Evolutionary conservation across 2,888 invertebrate genomes (phyloP).

Genomic region (Alviniconcha strummeri): DNA sequence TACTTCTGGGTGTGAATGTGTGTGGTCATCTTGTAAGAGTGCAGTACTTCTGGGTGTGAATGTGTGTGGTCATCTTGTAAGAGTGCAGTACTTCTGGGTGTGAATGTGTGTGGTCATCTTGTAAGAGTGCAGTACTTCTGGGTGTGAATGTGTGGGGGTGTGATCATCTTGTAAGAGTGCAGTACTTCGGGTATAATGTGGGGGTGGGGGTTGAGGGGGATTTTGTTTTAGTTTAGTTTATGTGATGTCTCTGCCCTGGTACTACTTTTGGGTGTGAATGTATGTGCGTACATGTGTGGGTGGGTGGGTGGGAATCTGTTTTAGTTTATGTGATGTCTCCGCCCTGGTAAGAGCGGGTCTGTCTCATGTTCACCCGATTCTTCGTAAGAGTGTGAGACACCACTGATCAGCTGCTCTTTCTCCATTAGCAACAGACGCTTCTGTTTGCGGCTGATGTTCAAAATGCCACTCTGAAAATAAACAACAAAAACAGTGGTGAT

Average conservation of each 20-base stretch:
- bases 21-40: too few relatives aligned
- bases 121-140: too few relatives aligned
- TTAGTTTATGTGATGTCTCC: conserved; percentile 39
- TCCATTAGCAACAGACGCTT: conserved; percentile 46
- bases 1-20: too few relatives aligned
- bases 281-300: too few relatives aligned
- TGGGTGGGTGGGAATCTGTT: neutral
- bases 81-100: too few relatives aligned
- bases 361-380: conserved; percentile 40
- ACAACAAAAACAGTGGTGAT: neutral
- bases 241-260: conserved; percentile 35
- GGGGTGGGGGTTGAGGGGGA: too few relatives aligned
- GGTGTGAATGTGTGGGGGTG: too few relatives aligned
- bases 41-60: too few relatives aligned
- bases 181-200: too few relatives aligned
- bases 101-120: too few relatives aligned
- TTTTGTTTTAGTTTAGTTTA: conserved; percentile 40
- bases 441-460: conserved; percentile 64
- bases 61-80: too few relatives aligned
- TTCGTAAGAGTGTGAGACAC: conserved; percentile 21
- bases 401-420: conserved; percentile 17
- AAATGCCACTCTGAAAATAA: conserved; percentile 62
- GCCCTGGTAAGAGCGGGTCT: conserved; percentile 44
- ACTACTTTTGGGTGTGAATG: conserved; percentile 10
- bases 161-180: too few relatives aligned